phyloP scores from a whole-genome alignment of 1,140 invertebrate species.

The Eulimnadia texana region DNA sequence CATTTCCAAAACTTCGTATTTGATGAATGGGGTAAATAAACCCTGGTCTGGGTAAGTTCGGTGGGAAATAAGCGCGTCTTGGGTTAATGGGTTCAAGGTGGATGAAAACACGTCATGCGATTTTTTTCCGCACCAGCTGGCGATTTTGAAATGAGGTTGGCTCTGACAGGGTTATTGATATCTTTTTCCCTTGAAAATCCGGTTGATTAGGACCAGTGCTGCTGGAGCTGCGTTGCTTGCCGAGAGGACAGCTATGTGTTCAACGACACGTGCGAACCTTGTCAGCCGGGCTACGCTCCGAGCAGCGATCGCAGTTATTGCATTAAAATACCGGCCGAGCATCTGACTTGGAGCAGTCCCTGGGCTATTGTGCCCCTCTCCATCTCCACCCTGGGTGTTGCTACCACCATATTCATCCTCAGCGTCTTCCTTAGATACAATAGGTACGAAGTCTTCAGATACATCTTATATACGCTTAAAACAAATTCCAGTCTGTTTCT shows the following conservation, averaged over 20 bases:
- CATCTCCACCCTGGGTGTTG: conserved; percentile 49
- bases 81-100: too few species aligned
- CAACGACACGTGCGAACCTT: conserved; percentile 49
- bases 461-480: too few species aligned
- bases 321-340: conserved; percentile 36
- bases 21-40: too few species aligned
- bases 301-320: conserved; percentile 43
- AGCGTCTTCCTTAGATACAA: conserved; percentile 48
- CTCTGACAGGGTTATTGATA: too few species aligned
- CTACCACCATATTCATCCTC: conserved; percentile 45
- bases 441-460: conserved; percentile 5
- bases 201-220: conserved; percentile 44
- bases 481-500: too few species aligned
- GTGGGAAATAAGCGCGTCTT: too few species aligned
- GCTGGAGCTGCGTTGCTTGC: conserved; percentile 60
- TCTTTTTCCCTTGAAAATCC: conserved; percentile 7
- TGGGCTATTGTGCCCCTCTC: conserved; percentile 50
- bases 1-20: too few species aligned
- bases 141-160: too few species aligned
- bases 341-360: conserved; percentile 36
- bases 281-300: conserved; percentile 45
- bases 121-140: too few species aligned
- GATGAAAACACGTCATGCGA: too few species aligned
- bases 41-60: too few species aligned
- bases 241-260: conserved; percentile 47